Percentiles rank a stretch among this genome's conserved stretches.
Conservation (phyloP, 2,888 invertebrate species). For the Drosophila incognita region DNA sequence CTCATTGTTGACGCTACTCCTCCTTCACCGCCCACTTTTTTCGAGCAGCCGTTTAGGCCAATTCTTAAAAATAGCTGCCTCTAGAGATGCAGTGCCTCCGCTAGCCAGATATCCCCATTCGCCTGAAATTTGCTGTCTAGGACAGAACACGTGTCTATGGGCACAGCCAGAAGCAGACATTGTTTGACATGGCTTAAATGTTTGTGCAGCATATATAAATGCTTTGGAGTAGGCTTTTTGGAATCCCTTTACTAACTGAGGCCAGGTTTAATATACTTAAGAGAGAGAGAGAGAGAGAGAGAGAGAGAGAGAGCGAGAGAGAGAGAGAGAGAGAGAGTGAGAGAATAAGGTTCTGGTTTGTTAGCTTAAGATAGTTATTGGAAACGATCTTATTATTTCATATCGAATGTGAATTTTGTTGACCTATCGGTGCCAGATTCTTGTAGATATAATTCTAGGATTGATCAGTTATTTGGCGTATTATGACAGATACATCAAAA, state of each 20-base stretch:
- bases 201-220: conserved; percentile 4
- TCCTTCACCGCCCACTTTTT: neutral
- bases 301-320: neutral
- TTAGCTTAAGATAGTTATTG: neutral
- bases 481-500: neutral
- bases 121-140: conserved; percentile 31
- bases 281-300: neutral
- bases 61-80: conserved; percentile 77
- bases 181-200: conserved; percentile 25
- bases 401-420: neutral
- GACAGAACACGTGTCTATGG: conserved; percentile 73
- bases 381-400: neutral
- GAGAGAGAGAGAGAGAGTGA: too few species aligned
- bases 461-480: neutral
- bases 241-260: conserved; percentile 11
- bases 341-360: neutral
- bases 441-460: neutral
- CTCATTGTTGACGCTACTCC: conserved; percentile 54
- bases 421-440: accelerated
- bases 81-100: conserved; percentile 50
- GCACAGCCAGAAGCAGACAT: conserved; percentile 6
- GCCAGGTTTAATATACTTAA: neutral
- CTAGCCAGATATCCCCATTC: conserved; percentile 16
- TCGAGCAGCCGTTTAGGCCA: conserved; percentile 64
- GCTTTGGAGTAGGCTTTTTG: neutral